Base-by-base conservation (phyloP, 2,888 invertebrate species). In the Nudaria mundana region DNA sequence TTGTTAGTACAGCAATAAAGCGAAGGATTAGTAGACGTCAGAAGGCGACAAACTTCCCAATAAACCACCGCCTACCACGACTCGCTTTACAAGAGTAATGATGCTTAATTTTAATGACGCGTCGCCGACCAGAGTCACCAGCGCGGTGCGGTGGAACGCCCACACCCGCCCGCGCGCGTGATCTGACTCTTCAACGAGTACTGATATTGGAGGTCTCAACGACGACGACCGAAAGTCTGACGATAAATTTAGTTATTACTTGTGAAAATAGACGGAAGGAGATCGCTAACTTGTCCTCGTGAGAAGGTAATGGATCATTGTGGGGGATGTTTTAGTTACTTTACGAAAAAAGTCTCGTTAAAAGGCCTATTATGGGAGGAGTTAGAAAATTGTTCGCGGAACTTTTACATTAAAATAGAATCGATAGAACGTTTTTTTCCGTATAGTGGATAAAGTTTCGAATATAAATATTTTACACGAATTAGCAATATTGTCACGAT, bases 241-340 rank as follows among this genome's bases (percentile, higher is more conserved):
- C 87, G 86, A 88, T 87, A 88, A 88, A 88, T 88, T 87, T 81
- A 86, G 88, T 87, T 88, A 88, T 88, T 88, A 86, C 87, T 87
- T 86, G 85, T 85, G 85, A 87, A 88, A 88, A 88, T 87, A 87
- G 84, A 85, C 80, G 86, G 78, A 85, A 86, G 81, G 78, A 84
- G 86, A 87, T 87, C 83, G 85, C 84, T 85, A 87, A 87, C 88
- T 88, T 86, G 87, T 87, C 83, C 76, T 81, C 78, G 80, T 76
- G 81, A 82, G 81, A 71, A 79, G 83, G 86, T 87, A 88, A 87
- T 87, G 87, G 87, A 85, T 87, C 86, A 87, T 87, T 85, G 81
- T 71, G 73, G 75, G 74, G 79, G 73, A 66, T 79, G 77, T 81
- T 84, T 83, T 82, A 83, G 81, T 80, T 81, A 81, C 76, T 82